Percentiles rank a stretch among this genome's conserved stretches.
Conservation (phyloP, 2,113 vertebrate species). For the Hiodon alosoides region DNA sequence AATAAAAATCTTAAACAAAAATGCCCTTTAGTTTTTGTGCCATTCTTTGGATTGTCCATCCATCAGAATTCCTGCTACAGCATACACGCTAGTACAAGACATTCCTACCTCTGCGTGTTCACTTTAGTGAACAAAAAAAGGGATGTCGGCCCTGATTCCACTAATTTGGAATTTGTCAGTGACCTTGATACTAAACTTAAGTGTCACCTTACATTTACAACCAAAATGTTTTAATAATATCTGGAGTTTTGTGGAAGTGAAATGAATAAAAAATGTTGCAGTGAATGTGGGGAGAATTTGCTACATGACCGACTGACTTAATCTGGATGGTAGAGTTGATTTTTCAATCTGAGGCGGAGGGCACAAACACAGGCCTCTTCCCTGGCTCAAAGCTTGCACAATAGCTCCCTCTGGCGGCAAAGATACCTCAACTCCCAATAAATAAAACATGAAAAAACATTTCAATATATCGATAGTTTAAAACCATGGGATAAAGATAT, state of each 20-base stretch:
- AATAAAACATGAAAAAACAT: background rate
- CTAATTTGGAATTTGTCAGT: background rate
- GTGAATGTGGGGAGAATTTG: background rate
- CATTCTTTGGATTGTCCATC: no score
- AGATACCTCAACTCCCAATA: background rate
- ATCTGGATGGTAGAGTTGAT: background rate
- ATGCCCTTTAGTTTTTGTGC: no score
- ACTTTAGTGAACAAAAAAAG: no score
- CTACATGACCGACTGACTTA: background rate
- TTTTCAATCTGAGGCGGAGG: background rate
- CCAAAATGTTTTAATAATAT: background rate
- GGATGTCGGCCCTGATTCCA: no score
- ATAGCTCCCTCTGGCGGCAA: conserved; percentile 12
- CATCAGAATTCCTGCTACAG: no score
- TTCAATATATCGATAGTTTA: background rate
- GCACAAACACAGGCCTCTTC: background rate
- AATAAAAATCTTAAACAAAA: no score
- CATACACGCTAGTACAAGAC: no score
- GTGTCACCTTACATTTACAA: background rate
- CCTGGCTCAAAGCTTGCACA: conserved; percentile 2
- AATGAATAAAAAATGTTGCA: background rate
- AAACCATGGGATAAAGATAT: background rate
- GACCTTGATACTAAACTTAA: conserved; percentile 1
- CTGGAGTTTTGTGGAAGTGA: background rate
- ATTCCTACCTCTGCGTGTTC: no score